Base-by-base conservation (phyloP, 2,888 invertebrate genomes). In the Adineta ricciae region DNA sequence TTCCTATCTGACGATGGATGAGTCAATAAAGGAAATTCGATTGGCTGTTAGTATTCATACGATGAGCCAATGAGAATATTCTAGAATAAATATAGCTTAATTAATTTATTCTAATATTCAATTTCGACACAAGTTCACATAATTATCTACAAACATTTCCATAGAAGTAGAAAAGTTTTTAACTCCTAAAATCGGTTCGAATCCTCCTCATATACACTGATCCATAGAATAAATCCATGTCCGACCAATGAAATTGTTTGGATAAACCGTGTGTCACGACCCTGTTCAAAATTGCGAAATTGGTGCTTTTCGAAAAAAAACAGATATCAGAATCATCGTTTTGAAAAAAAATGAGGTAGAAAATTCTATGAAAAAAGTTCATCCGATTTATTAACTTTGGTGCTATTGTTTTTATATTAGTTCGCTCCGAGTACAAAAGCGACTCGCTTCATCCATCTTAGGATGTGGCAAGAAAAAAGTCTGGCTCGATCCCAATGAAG, bases 401-500 rank as follows among this genome's bases (percentile, higher is more conserved):
- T n/a, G n/a, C n/a, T n/a, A n/a, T n/a, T n/a, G n/a, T n/a, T n/a
- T n/a, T n/a, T n/a, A 41, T 41, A 41, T 87, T 92, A 95, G 96
- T 93, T 95, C 96, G 90, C 92, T 97, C 89, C 95, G 96, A 92
- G 93, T 97, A 88, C 99, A 99, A 92, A 99, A 99, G 94, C 95
- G 99, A 94, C 94, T 99, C 88, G 97, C 99, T 91, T 95, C 99
- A 93, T 95, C 96, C 89, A 98, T 99, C 89, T 94, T 99, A 93
- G 93, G 97, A 93, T 99, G 99, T 92, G 99, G 99, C 90, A 96
- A 95, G 92, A 97, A 97, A 91, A 99, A 99, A 92, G 97, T 99
- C 87, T 99, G 99, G 99, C 93, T 99, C 91, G 99, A 99, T 93
- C 99, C 99, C 84, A 99, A 99, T 93, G 99, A 99, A 93, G 96